Evolutionary conservation across 2,113 vertebrate species (phyloP).

Genomic region (Puntigrus tetrazona): DNA sequence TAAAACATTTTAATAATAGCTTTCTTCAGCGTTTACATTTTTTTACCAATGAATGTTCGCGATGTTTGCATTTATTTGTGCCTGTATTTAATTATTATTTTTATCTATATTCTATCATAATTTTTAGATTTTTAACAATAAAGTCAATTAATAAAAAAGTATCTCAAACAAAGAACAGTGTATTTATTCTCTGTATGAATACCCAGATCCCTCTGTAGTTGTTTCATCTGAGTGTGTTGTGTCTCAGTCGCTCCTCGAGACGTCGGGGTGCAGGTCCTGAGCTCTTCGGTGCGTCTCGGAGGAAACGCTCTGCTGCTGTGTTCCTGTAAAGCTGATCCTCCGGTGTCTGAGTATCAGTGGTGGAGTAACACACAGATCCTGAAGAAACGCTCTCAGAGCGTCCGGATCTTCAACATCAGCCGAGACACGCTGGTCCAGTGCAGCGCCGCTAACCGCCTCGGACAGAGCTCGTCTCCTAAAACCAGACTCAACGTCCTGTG

Average conservation of each 20-base stretch:
- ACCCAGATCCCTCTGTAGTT: too few species aligned
- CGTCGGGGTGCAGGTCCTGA: constrained; percentile 67
- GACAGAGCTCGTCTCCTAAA: constrained; percentile 66
- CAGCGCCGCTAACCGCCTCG: constrained; percentile 69
- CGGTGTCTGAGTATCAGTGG: constrained; percentile 71
- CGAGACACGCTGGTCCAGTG: constrained; percentile 72
- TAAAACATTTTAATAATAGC: background rate
- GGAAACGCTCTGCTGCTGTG: constrained; percentile 71
- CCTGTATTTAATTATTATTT: background rate
- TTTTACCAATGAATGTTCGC: background rate
- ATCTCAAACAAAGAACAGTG: too few species aligned
- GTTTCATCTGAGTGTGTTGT: too few species aligned
- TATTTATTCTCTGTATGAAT: too few species aligned
- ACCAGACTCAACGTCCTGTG: constrained; percentile 69
- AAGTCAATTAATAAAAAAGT: too few species aligned
- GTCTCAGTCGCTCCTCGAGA: constrained; percentile 74
- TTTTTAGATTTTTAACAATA: too few species aligned
- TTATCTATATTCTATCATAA: too few species aligned
- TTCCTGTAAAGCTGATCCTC: constrained; percentile 77
- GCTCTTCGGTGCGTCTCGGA: constrained; percentile 68
- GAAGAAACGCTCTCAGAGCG: constrained; percentile 46
- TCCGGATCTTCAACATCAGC: constrained; percentile 72
- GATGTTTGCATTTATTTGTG: background rate
- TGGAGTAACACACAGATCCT: constrained; percentile 63
- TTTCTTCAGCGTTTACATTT: background rate